Percentiles rank a stretch among this genome's conserved stretches.
Evolutionary conservation across 2,113 vertebrate species (phyloP).

Genomic region (Macquaria australasica): DNA sequence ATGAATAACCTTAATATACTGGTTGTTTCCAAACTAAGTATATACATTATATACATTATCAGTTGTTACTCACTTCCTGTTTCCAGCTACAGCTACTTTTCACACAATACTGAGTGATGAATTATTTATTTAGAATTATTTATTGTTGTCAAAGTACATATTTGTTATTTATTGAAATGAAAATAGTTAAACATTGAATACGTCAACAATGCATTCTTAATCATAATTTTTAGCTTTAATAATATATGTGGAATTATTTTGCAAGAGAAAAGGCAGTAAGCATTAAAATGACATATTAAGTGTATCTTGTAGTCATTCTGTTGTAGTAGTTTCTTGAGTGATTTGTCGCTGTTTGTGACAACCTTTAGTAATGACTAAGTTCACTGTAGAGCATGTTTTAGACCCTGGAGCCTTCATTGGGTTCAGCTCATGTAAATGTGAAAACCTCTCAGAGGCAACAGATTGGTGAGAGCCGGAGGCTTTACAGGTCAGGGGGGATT

Average conservation of each 20-base stretch:
- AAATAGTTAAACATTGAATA: background rate
- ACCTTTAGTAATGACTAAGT: background rate
- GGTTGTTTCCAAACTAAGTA: too few species aligned
- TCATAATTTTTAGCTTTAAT: background rate
- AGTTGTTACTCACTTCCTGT: too few species aligned
- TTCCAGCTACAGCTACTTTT: too few species aligned
- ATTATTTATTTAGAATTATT: too few species aligned
- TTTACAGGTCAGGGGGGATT: constrained; percentile 48
- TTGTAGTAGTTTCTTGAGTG: background rate
- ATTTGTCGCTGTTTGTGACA: background rate
- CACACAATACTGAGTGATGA: too few species aligned
- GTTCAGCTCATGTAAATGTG: constrained; percentile 34
- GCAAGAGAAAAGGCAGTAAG: background rate
- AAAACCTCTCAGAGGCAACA: constrained; percentile 39
- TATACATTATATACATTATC: too few species aligned
- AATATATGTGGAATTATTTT: background rate
- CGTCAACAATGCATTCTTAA: background rate
- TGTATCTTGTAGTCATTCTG: background rate
- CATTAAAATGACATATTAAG: too few species aligned
- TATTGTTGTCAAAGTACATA: too few species aligned
- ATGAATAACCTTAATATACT: too few species aligned
- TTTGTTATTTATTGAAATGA: too few species aligned
- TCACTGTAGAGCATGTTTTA: background rate
- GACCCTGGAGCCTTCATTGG: background rate
- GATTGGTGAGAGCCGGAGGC: constrained; percentile 31